A percentile compares a stretch with the other conserved stretches of the same genome.
phyloP scores from a whole-genome alignment of 2,113 vertebrate genomes.

The Poeciliopsis occidentalis region DNA sequence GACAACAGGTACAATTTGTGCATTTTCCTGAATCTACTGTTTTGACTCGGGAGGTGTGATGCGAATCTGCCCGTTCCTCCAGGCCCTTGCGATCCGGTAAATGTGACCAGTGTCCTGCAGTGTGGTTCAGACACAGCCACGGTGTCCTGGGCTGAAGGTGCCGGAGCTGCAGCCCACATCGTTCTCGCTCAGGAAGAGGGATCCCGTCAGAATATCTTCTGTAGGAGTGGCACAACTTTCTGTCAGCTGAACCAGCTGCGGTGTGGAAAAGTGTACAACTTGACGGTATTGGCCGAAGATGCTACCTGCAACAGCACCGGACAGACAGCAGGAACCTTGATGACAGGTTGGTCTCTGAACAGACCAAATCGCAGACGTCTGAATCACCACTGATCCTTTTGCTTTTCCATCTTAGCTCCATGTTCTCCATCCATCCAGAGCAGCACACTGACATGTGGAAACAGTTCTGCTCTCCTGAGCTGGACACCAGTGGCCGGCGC shows the following conservation, averaged over 20 bases:
- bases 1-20: constrained; percentile 36
- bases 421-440: constrained; percentile 57
- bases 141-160: constrained; percentile 66
- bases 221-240: constrained; percentile 55
- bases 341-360: constrained; percentile 56
- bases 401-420: constrained; percentile 51
- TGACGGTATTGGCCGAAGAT: constrained; percentile 71
- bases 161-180: constrained; percentile 55
- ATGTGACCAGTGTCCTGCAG: constrained; percentile 56
- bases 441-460: constrained; percentile 57
- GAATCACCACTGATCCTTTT: not conserved
- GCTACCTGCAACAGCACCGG: constrained; percentile 68
- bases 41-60: not conserved
- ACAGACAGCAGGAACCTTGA: constrained; percentile 17
- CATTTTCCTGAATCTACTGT: not conserved
- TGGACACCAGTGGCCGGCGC: constrained; percentile 53
- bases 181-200: constrained; percentile 39
- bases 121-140: constrained; percentile 62
- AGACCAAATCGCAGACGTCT: not conserved
- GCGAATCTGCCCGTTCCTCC: not conserved
- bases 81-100: constrained; percentile 72
- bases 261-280: constrained; percentile 72
- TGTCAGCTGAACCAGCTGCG: constrained; percentile 69
- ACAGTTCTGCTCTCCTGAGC: constrained; percentile 55
- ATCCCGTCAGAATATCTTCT: constrained; percentile 54